Conservation (phyloP, 2,888 invertebrate genomes). For the Oxyscelio sp. region DNA sequence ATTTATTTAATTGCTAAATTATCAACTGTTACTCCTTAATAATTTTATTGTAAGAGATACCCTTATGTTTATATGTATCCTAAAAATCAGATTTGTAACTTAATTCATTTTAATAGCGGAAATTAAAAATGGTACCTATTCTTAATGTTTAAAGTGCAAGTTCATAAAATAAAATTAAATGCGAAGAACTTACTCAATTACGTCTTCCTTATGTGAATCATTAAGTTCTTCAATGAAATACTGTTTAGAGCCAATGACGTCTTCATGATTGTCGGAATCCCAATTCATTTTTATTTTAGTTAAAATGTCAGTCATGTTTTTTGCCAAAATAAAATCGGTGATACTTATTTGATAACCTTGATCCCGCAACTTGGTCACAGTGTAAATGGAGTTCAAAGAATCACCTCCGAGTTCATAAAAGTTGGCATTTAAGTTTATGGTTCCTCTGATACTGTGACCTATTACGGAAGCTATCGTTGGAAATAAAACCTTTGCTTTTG, state of each 20-base stretch:
- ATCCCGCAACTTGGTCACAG: constrained; percentile 93
- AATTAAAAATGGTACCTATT: no score
- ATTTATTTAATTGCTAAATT: no score
- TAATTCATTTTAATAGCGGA: no score
- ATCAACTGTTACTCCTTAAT: no score
- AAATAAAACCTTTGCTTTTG: constrained; percentile 92
- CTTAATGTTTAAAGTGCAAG: no score
- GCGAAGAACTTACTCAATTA: constrained; percentile 93
- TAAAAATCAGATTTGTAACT: no score
- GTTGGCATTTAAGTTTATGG: constrained; percentile 91
- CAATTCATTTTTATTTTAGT: constrained; percentile 89
- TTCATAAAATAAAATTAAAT: no score
- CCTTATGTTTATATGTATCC: no score
- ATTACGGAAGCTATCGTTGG: constrained; percentile 93
- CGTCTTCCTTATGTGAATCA: constrained; percentile 91
- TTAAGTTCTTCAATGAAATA: constrained; percentile 90
- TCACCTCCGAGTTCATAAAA: constrained; percentile 96
- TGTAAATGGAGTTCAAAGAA: constrained; percentile 95
- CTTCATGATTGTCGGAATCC: constrained; percentile 80
- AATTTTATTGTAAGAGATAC: no score
- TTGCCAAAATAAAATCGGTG: constrained; percentile 93
- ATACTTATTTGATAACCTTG: constrained; percentile 94
- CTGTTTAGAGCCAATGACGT: constrained; percentile 81
- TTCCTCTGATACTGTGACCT: constrained; percentile 91
- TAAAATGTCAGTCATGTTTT: constrained; percentile 92